phyloP scores from a whole-genome alignment of 2,888 invertebrate genomes.

The Tricholauxania praeusta region DNA sequence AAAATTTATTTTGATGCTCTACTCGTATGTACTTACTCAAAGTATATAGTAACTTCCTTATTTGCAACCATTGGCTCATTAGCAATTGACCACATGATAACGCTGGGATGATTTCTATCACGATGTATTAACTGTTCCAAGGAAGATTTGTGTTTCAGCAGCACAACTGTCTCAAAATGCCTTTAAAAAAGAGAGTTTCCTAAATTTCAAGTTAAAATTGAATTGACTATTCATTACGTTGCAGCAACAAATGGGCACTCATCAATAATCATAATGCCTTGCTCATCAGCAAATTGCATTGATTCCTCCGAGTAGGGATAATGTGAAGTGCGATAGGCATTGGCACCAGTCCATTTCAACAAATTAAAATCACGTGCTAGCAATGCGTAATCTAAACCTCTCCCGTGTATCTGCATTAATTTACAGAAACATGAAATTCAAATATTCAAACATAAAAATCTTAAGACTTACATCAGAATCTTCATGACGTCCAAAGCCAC shows the following conservation, averaged over 20 bases:
- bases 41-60: constrained; percentile 81
- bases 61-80: constrained; percentile 89
- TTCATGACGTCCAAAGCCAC: constrained; percentile 95
- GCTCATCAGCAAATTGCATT: constrained; percentile 91
- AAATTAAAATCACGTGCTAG: constrained; percentile 93
- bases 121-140: constrained; percentile 87
- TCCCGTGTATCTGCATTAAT: constrained; percentile 81
- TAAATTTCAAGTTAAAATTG: neutral
- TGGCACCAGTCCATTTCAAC: constrained; percentile 95
- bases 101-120: constrained; percentile 95
- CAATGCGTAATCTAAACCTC: constrained; percentile 90
- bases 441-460: neutral
- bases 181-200: constrained; percentile 65
- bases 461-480: constrained; percentile 83
- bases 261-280: constrained; percentile 94
- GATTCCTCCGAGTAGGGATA: constrained; percentile 98
- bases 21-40: constrained; percentile 72
- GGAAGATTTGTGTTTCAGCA: constrained; percentile 85
- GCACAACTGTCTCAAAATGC: constrained; percentile 75
- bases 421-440: neutral
- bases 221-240: constrained; percentile 71
- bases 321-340: constrained; percentile 95
- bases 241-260: constrained; percentile 95
- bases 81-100: constrained; percentile 96
- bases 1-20: no score